Conservation (phyloP, 1,140 invertebrate genomes). For the Euglossa dilemma region DNA sequence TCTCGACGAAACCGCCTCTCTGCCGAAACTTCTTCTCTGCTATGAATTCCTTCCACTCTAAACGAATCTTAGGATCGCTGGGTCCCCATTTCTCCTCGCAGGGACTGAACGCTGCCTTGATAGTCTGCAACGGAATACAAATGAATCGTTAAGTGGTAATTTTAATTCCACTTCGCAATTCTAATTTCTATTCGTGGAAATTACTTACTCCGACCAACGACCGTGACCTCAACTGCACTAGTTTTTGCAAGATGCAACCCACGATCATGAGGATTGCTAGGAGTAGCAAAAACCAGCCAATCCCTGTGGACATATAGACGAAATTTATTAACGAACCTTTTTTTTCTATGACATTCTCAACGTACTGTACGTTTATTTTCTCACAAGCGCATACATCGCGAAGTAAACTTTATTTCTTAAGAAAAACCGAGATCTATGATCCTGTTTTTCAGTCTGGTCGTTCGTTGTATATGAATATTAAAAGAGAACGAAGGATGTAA, state of each 20-base stretch:
- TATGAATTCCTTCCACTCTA: conserved; percentile 72
- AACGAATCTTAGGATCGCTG: conserved; percentile 58
- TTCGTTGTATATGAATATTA: not conserved
- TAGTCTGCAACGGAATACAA: conserved; percentile 37
- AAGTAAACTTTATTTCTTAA: no score
- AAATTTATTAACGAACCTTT: no score
- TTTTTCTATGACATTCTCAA: no score
- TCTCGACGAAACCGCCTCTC: conserved; percentile 48
- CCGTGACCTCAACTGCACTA: conserved; percentile 14
- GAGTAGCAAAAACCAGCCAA: conserved; percentile 53
- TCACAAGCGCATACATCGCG: no score
- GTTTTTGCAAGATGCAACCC: conserved; percentile 29
- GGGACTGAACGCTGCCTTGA: conserved; percentile 71
- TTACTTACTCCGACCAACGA: conserved; percentile 44
- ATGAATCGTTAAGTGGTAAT: no score
- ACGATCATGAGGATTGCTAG: conserved; percentile 34
- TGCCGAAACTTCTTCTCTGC: conserved; percentile 60
- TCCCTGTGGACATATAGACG: conserved; percentile 21
- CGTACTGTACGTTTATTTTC: no score
- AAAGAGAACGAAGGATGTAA: not conserved
- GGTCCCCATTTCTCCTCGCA: conserved; percentile 72
- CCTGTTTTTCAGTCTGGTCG: no score
- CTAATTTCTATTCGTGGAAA: no score
- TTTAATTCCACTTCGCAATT: no score
- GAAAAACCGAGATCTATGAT: no score